phyloP scores from a whole-genome alignment of 2,797 vertebrate species.

The Epinephelus malabaricus region DNA sequence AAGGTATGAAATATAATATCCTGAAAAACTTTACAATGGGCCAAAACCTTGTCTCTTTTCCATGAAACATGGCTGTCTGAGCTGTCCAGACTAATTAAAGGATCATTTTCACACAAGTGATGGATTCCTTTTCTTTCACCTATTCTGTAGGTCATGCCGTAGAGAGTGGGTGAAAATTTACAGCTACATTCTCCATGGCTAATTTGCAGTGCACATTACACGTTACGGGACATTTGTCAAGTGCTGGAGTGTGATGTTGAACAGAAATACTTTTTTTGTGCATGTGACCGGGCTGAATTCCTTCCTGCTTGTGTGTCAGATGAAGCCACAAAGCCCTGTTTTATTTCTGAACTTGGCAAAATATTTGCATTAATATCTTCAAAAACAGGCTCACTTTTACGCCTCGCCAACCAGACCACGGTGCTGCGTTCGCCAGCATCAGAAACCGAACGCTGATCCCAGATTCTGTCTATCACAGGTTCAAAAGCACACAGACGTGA shows the following conservation, averaged over 20 bases:
- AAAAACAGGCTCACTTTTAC: constrained; percentile 47
- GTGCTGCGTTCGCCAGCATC: constrained; percentile 14
- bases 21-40: constrained; percentile 7
- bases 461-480: constrained; percentile 58
- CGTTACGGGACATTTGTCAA: constrained; percentile 51
- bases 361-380: constrained; percentile 60
- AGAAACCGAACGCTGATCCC: constrained; percentile 43
- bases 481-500: constrained; percentile 35
- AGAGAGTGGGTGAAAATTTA: constrained; percentile 36
- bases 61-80: constrained; percentile 25
- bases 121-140: constrained; percentile 42
- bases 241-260: constrained; percentile 43
- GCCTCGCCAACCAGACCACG: constrained; percentile 19
- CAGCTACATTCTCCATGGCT: constrained; percentile 43
- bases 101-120: constrained; percentile 51
- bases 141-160: constrained; percentile 17
- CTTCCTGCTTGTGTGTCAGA: constrained; percentile 49
- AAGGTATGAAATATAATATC: constrained; percentile 45
- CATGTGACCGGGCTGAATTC: constrained; percentile 43
- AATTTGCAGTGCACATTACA: constrained; percentile 44
- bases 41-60: constrained; percentile 28
- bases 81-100: constrained; percentile 43
- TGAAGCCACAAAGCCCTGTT: constrained; percentile 61
- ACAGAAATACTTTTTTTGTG: constrained; percentile 50
- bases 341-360: constrained; percentile 68